Conservation (phyloP, 2,113 vertebrate species). For the Zeus faber region DNA sequence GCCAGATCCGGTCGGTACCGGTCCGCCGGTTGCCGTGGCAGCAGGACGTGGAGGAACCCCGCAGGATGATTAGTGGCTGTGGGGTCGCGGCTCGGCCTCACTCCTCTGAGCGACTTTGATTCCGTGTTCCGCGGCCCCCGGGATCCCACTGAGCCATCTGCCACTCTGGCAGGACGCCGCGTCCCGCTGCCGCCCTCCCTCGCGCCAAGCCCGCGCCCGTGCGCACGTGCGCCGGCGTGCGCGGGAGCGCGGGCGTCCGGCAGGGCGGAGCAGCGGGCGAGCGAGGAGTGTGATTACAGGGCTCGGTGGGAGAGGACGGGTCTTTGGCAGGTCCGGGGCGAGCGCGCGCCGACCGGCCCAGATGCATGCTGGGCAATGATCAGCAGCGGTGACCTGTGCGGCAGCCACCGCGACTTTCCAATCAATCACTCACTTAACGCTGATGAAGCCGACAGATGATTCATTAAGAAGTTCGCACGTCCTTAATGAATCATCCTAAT, state of each 20-base stretch:
- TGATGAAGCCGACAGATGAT: too few relatives aligned
- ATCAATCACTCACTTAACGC: conserved; percentile 45
- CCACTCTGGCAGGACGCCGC: conserved; percentile 38
- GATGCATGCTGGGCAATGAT: conserved; percentile 60
- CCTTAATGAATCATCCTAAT: too few relatives aligned
- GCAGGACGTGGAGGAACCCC: too few relatives aligned
- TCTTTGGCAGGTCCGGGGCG: conserved; percentile 56
- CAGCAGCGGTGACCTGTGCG: conserved; percentile 53
- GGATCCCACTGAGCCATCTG: conserved; percentile 56
- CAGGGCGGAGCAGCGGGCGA: conserved; percentile 3
- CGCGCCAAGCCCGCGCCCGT: conserved; percentile 35
- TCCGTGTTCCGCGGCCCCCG: conserved; percentile 36
- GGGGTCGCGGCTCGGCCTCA: conserved; percentile 6
- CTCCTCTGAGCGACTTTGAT: conserved; percentile 50
- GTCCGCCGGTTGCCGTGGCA: too few relatives aligned
- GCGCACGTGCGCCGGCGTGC: conserved; percentile 19
- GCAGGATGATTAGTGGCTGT: too few relatives aligned
- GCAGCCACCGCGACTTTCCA: conserved; percentile 40
- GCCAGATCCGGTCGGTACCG: too few relatives aligned
- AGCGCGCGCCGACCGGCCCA: conserved; percentile 37
- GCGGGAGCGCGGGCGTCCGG: conserved; percentile 24
- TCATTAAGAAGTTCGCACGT: too few relatives aligned
- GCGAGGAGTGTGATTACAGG: conserved; percentile 58
- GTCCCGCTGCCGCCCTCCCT: conserved; percentile 37
- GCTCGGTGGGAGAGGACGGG: conserved; percentile 42